phyloP scores from a whole-genome alignment of 2,113 vertebrate genomes.

The Syrmaticus mikado region DNA sequence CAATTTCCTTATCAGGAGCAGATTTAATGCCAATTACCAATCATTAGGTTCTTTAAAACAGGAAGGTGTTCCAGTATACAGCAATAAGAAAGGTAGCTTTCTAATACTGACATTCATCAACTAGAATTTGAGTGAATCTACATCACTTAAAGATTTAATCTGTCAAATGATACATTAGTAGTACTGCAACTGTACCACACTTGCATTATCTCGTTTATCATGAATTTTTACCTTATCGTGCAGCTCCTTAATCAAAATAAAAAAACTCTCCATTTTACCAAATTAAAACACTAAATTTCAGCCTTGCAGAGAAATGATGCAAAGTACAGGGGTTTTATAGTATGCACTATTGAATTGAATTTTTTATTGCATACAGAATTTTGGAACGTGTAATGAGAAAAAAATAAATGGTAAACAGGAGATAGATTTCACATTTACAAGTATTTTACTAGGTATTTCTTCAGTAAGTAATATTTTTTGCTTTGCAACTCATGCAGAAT shows the following conservation, averaged over 20 bases:
- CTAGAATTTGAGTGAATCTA: not conserved
- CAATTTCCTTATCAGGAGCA: not conserved
- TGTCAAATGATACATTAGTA: not conserved
- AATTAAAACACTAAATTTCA: not conserved
- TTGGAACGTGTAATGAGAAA: not conserved
- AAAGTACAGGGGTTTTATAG: not conserved
- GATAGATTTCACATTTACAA: not conserved
- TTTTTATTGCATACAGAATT: not conserved
- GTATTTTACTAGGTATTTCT: not conserved
- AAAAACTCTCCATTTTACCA: not conserved
- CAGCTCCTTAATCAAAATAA: not conserved
- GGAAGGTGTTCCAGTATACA: not conserved
- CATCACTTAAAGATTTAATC: not conserved
- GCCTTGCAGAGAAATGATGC: not conserved
- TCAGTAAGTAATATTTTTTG: not conserved
- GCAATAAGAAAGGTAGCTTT: not conserved
- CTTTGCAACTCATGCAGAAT: not conserved
- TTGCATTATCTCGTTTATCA: not conserved
- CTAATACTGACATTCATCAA: not conserved
- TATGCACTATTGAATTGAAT: not conserved
- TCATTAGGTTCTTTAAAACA: not conserved
- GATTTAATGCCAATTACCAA: not conserved
- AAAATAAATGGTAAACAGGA: not conserved
- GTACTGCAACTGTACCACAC: not conserved
- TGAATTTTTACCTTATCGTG: not conserved